Evolutionary conservation across 2,113 vertebrate species (phyloP).

Genomic region (Festucalex cinctus): DNA sequence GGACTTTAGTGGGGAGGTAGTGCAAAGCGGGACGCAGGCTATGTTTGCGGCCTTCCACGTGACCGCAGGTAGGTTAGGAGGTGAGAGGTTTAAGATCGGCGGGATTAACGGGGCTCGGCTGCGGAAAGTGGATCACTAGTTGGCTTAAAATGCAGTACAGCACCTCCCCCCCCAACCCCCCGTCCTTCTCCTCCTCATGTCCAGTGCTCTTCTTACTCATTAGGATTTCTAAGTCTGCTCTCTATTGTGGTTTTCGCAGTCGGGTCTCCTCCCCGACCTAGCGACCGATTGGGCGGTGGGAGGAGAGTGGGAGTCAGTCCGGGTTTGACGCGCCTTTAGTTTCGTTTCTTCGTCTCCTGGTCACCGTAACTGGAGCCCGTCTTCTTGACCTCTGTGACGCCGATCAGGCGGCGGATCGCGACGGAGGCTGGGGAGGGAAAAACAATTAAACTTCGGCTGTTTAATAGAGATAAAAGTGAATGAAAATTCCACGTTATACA

Average conservation of each 20-base stretch:
- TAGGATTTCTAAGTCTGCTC: constrained; percentile 42
- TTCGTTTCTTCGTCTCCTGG: constrained; percentile 90
- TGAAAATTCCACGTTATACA: no score
- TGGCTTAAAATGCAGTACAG: constrained; percentile 23
- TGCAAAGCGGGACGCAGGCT: constrained; percentile 27
- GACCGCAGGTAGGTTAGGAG: constrained; percentile 30
- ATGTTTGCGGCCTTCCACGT: constrained; percentile 19
- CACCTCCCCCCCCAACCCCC: constrained; percentile 20
- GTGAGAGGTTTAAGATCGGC: constrained; percentile 17
- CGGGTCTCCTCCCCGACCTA: constrained; percentile 31
- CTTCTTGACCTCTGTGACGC: constrained; percentile 95
- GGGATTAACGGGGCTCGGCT: constrained; percentile 24
- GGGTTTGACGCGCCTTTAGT: constrained; percentile 63
- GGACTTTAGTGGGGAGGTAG: constrained; percentile 14
- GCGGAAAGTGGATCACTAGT: constrained; percentile 14
- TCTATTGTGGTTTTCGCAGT: constrained; percentile 45
- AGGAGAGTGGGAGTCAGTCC: constrained; percentile 32
- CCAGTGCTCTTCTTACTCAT: constrained; percentile 24
- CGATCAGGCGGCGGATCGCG: constrained; percentile 94
- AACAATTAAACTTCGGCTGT: neutral
- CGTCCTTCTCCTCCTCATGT: constrained; percentile 16
- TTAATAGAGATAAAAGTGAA: neutral
- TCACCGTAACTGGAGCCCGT: constrained; percentile 95
- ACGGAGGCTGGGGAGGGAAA: constrained; percentile 81
- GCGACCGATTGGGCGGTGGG: constrained; percentile 34